phyloP scores from a whole-genome alignment of 2,888 invertebrate genomes.

The Ptychoptera albimana region DNA sequence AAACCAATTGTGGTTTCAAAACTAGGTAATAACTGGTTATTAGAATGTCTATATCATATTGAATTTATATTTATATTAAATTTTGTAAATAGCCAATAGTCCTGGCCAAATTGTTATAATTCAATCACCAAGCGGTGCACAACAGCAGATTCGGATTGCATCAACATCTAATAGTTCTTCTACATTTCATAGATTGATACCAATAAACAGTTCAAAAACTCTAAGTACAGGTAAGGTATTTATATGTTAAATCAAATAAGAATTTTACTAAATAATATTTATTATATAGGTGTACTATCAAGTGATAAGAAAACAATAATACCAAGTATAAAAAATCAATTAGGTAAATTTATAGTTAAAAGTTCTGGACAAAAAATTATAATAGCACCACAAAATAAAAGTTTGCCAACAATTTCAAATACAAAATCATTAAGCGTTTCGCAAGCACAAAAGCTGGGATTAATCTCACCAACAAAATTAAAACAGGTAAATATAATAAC shows the following conservation, averaged over 20 bases:
- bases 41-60: neutral
- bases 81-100: slow-evolving; percentile 17
- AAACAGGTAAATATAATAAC: slow-evolving; percentile 3
- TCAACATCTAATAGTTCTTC: neutral
- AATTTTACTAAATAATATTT: neutral
- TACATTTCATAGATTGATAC: slow-evolving; percentile 11
- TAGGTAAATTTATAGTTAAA: neutral
- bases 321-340: neutral
- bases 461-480: slow-evolving; percentile 4
- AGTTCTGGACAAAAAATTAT: slow-evolving; percentile 1
- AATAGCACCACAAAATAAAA: slow-evolving; percentile 4
- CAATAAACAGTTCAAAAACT: slow-evolving; percentile 14
- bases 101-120: slow-evolving; percentile 31
- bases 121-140: slow-evolving; percentile 24
- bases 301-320: neutral
- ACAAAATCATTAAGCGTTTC: slow-evolving; percentile 4
- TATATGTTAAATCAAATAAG: neutral
- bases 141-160: slow-evolving; percentile 10
- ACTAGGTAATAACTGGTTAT: neutral
- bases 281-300: neutral
- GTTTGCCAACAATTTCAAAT: slow-evolving; percentile 3
- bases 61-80: neutral
- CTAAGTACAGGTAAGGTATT: slow-evolving; percentile 5
- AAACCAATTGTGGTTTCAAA: neutral
- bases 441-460: slow-evolving; percentile 8